Conservation (phyloP, 2,797 vertebrate species). For the Pseudochromis fuscus region DNA sequence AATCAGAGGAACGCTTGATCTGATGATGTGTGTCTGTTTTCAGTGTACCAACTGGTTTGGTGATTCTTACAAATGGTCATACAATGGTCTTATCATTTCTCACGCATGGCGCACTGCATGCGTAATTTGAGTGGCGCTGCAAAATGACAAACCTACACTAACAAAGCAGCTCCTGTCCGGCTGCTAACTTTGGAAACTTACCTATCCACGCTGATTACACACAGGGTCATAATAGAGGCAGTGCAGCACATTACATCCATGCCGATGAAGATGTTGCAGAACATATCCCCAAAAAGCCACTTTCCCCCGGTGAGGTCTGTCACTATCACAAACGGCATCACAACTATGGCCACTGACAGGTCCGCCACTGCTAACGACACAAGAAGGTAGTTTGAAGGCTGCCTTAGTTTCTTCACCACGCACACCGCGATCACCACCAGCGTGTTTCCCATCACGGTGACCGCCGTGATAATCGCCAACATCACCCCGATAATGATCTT, state of each 20-base stretch:
- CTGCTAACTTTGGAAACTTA: constrained; percentile 72
- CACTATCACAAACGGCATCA: constrained; percentile 90
- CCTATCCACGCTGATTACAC: constrained; percentile 90
- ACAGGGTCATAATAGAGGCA: constrained; percentile 89
- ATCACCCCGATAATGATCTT: constrained; percentile 86
- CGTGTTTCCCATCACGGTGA: constrained; percentile 89
- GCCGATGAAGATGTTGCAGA: constrained; percentile 89
- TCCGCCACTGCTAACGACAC: constrained; percentile 88
- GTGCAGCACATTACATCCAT: constrained; percentile 92
- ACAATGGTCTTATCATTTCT: not conserved
- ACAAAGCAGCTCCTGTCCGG: not conserved
- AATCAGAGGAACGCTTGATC: not conserved
- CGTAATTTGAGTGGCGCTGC: constrained; percentile 38
- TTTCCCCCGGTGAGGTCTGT: constrained; percentile 88
- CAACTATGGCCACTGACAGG: constrained; percentile 86
- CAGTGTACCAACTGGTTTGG: not conserved
- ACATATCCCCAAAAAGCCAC: constrained; percentile 88
- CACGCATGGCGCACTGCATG: constrained; percentile 19
- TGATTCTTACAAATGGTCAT: not conserved
- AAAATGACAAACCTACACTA: not conserved
- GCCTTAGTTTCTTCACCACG: constrained; percentile 88
- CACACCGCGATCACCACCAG: constrained; percentile 88
- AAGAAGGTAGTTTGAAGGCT: constrained; percentile 88
- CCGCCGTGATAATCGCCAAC: constrained; percentile 85
- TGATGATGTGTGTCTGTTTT: not conserved